Base-by-base conservation (phyloP, 2,888 invertebrate genomes). In the Schizotus pectinicornis region DNA sequence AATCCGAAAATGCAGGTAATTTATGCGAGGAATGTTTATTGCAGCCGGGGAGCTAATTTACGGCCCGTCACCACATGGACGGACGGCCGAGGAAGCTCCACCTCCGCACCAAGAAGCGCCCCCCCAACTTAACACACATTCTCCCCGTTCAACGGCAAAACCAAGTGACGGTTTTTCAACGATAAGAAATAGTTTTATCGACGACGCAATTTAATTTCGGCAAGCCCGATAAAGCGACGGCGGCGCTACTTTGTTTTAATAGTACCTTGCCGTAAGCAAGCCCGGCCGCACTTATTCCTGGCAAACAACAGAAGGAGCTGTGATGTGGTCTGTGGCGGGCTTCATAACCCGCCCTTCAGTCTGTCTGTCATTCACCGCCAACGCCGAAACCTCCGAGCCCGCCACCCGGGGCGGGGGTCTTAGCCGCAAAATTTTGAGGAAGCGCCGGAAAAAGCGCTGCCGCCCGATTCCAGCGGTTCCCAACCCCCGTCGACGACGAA, bases 1-100 rank as follows among this genome's bases (percentile, higher is more conserved):
- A 79, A 79, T 78, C 78, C 76, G 77, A 79, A 79, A 79, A 79
- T 78, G 79, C 78, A 79, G 79, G 78, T 80, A 79, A 80, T 80
- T 80, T 80, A 79, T 80, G 79, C 77, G 71, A 72, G 75, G 79
- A 79, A 79, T 79, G 79, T 80, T 80, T 78, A 79, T 79, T 79
- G 78, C 79, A 77, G 73, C 73, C 73, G 74, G 72, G 73, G 72
- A 77, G 77, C 77, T 79, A 80, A 80, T 79, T 79, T 80, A 80
- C 77, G 77, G 71, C 73, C 73, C 78, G 78, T 79, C 79, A 78
- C 75, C 77, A 68, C 74, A 70, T 70, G 71, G 73, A 74, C 68
- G 70, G 75, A 74, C 72, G 70, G 67, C 67, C 66, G 64, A 59
- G 22, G 22, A 5, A 3, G 22, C 22, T 22, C 22, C 22, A 22